Conservation (phyloP, 2,113 vertebrate species). For the Laterallus jamaicensis region DNA sequence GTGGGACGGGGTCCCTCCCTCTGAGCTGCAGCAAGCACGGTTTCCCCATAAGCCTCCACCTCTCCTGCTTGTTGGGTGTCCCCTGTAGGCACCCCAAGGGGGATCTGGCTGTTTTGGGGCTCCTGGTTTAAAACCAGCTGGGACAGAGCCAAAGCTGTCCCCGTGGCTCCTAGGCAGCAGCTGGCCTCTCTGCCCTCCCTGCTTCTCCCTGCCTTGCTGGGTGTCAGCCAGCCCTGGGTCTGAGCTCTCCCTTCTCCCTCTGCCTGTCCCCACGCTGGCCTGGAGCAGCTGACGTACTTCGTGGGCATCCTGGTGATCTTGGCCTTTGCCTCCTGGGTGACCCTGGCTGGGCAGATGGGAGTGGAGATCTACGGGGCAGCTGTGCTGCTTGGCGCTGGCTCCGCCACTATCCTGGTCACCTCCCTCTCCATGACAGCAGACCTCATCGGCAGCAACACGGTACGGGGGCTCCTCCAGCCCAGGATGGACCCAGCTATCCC, state of each 20-base stretch:
- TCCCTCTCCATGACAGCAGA: constrained; percentile 94
- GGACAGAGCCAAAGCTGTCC: neutral
- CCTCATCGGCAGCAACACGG: constrained; percentile 90
- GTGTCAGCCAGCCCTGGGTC: neutral
- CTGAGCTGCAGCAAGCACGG: neutral
- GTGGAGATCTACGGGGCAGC: constrained; percentile 81
- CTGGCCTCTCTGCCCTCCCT: accelerated
- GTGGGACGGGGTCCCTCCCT: neutral
- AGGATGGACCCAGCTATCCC: accelerated
- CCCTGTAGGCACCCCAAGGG: accelerated
- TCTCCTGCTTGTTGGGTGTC: neutral
- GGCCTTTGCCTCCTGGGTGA: constrained; percentile 89
- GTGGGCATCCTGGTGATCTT: constrained; percentile 85
- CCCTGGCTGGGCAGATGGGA: constrained; percentile 75
- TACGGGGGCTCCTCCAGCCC: neutral
- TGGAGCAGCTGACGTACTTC: constrained; percentile 87
- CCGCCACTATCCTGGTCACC: constrained; percentile 91
- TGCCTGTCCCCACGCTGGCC: neutral
- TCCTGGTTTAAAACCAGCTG: neutral
- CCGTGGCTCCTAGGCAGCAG: accelerated
- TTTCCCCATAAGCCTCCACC: neutral
- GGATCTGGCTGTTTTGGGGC: too few relatives aligned
- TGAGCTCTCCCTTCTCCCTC: neutral
- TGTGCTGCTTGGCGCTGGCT: constrained; percentile 83
- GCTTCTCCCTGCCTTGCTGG: accelerated